A percentile compares a stretch with the other conserved stretches of the same genome.
phyloP scores from a whole-genome alignment of 2,113 vertebrate species.

The Haemorhous mexicanus region DNA sequence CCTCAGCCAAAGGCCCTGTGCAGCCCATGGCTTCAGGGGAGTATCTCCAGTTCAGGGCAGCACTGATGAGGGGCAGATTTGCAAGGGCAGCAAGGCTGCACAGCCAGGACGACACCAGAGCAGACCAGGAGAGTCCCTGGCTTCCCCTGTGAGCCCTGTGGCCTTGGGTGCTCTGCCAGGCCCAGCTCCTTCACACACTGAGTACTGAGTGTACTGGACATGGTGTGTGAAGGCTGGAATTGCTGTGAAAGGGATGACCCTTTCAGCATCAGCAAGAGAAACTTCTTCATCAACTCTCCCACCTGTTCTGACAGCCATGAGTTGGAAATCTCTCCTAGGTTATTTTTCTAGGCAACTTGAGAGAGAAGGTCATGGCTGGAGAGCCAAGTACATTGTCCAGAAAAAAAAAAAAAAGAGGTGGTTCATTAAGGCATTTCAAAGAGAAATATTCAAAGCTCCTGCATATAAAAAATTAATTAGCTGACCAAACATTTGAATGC shows the following conservation, averaged over 20 bases:
- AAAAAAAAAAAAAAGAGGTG: not conserved
- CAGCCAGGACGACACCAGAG: not conserved
- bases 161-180: not conserved
- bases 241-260: not conserved
- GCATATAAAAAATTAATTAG: constrained; percentile 41
- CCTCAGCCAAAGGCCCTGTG: not conserved
- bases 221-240: not conserved
- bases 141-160: not conserved
- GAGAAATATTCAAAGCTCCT: constrained; percentile 12
- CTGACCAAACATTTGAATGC: constrained; percentile 39
- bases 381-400: not conserved
- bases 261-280: not conserved
- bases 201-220: rapidly evolving
- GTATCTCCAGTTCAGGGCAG: not conserved
- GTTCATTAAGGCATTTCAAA: not conserved
- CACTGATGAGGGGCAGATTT: not conserved
- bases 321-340: not conserved
- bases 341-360: not conserved
- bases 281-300: not conserved
- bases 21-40: rapidly evolving
- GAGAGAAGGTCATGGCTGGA: not conserved
- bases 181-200: rapidly evolving
- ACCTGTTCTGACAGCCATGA: rapidly evolving
- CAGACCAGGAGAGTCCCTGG: not conserved
- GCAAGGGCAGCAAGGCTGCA: not conserved